Base-by-base conservation (phyloP, 2,113 vertebrate genomes). In the Corvus hawaiiensis region DNA sequence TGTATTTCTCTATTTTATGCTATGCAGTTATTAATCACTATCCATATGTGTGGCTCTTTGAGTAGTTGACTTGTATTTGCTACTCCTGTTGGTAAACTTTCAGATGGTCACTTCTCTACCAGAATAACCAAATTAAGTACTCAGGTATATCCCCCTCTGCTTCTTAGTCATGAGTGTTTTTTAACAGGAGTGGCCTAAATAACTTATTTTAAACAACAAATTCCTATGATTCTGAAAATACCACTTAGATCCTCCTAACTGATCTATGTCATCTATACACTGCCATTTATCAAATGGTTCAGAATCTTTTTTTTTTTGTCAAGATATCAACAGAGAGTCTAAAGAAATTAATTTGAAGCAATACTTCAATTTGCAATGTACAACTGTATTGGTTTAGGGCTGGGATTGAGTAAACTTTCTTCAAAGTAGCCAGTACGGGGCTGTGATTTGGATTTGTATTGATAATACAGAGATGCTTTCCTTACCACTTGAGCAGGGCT, bases 31-130 rank as follows among this genome's bases (percentile, higher is more conserved):
- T 55, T 86, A 63, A 71, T 51, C 6, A 18, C 69, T 16, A 49
- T 22, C 32, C 5, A 12, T 16, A 21, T 0, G 1, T 10, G 6
- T 78, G 30, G 7, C 9, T 75, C 2, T 89, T 74, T 41, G 4
- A 3, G 0, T 17, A 73, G 16, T 33, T 4, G 0, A 7, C 11
- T 32, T 6, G 3, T n/a, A 41, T 73, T 80, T 73, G 7, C 33
- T 48, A 33, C 3, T 86, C 16, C 20, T 73, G 1, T 37, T 41
- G n/a, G 27, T 24, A 4, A 33, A 20, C 13, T 67, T 84, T 74
- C 26, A 55, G 35, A 26, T 30, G 11, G 19, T 56, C 43, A 11
- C 4, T 63, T 78, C 28, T 80, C 6, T 59, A 33, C 21, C 6
- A 0, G 1, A 77, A 46, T 44, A 71, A 33, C 5, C 33, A 51